These are phyloP conservation scores for Cherax destructor DNA, from an alignment of 1,140 invertebrate species.

Conservation along the genomic window DNA sequence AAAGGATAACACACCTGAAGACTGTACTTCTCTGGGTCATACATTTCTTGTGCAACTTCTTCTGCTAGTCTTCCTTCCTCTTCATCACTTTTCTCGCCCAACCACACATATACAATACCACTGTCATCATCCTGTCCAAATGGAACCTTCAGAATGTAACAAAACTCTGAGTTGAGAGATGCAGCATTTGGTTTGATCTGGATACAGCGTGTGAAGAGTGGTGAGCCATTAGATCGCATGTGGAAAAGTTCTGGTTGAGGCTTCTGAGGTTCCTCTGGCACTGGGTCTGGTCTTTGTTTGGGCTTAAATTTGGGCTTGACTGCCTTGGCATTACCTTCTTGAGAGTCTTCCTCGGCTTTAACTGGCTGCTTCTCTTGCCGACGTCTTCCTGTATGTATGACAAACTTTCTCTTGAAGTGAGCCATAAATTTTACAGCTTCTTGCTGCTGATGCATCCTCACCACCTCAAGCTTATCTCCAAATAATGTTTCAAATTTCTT, in stretches of 20 bases:
- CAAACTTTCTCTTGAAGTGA: conserved; percentile 96
- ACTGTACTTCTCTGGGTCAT: conserved; percentile 82
- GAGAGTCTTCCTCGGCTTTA: conserved; percentile 32
- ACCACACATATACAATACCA: conserved; percentile 98
- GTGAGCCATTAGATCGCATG: conserved; percentile 94
- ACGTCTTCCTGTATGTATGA: conserved; percentile 94
- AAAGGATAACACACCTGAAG: conserved; percentile 47
- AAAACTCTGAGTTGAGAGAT: conserved; percentile 86
- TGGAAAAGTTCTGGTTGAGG: conserved; percentile 91
- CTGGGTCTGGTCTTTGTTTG: conserved; percentile 77
- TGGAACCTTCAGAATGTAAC: conserved; percentile 96
- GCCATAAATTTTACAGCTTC: conserved; percentile 99
- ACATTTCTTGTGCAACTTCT: conserved; percentile 96
- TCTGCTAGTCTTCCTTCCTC: conserved; percentile 93
- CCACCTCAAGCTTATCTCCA: conserved; percentile 96
- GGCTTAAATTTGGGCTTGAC: conserved; percentile 76
- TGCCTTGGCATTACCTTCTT: conserved; percentile 10
- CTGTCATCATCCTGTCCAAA: conserved; percentile 93
- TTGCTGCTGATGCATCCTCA: conserved; percentile 98
- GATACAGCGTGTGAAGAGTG: conserved; percentile 94
- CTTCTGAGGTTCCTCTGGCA: conserved; percentile 70
- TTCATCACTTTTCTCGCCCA: conserved; percentile 90
- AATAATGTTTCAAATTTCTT: conserved; percentile 98
- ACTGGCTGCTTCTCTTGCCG: conserved; percentile 55
- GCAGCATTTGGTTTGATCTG: conserved; percentile 90